Evolutionary conservation across 2,113 vertebrate species (phyloP), one percentile per base, ranked within the genome.

Genomic region (Mungos mungo): DNA sequence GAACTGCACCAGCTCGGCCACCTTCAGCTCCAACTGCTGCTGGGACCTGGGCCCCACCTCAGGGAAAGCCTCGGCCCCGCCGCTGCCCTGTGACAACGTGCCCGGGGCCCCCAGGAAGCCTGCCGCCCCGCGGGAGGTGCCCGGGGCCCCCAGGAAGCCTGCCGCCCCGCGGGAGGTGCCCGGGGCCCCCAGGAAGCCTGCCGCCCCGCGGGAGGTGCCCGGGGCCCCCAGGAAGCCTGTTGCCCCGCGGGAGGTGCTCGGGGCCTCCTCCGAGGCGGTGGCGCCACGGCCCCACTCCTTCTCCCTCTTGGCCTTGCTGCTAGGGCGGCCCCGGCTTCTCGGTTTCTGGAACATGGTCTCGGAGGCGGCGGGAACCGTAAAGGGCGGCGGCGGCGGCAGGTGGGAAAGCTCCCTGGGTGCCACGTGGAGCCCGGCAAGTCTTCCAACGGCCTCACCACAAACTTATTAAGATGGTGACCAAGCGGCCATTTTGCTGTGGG

Each of bases 1-100:
- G 95, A 99, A 99, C 97, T 99, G 99, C 86, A 99, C 99, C 68
- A 99, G 98, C 97, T 99, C 99, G 0, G 98, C 99, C 8, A 99
- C 99, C 88, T 98, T 98, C 92, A 97, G 96, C 84, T 98, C 97
- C 93, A 97, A 71, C 87, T 98, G 98, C 93, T 95, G 88, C 93
- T 76, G 96, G 0, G 93, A 96, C 41, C 97, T 23, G 23, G 85
- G 95, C 21, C 96, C 97, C 52, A 72, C 71, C 1, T 79, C 8
- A 0, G 88, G 91, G 31, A 82, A 0, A 25, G 68, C 93, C 57
- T 60, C 86, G 25, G 88, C 3, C 7, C 45, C 31, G 11, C 80
- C 80, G 12, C 41, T 12, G 72, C 63, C 60, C 21, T 47, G 69
- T 0, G 91, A 38, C 9, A 63, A 2, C 7, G 65, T 2, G 50